Evolutionary conservation across 2,888 invertebrate species (phyloP).

Genomic region (Caenorhabditis uteleia): DNA sequence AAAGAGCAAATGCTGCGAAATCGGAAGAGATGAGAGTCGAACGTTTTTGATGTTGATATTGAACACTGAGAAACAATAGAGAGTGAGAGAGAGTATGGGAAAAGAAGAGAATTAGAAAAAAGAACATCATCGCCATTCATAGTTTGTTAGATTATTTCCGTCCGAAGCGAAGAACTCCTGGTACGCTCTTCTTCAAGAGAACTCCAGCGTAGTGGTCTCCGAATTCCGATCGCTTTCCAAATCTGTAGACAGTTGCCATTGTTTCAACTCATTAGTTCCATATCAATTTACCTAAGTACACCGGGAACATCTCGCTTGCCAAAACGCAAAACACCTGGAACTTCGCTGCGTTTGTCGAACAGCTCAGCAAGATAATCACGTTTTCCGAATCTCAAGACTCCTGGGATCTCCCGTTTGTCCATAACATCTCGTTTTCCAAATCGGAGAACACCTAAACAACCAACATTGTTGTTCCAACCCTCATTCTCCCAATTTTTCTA

Average conservation of each 20-base stretch:
- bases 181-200: constrained; percentile 52
- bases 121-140: too few relatives aligned
- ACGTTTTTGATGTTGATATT: too few relatives aligned
- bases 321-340: constrained; percentile 50
- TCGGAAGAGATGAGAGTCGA: too few relatives aligned
- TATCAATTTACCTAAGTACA: constrained; percentile 37
- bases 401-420: constrained; percentile 45
- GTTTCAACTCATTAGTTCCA: background rate
- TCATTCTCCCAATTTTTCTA: constrained; percentile 10
- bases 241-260: constrained; percentile 13
- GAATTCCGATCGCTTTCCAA: constrained; percentile 42
- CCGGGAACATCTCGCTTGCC: constrained; percentile 55
- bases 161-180: constrained; percentile 57
- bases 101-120: too few relatives aligned
- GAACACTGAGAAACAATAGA: too few relatives aligned
- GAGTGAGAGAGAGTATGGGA: too few relatives aligned
- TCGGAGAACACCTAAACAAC: constrained; percentile 43
- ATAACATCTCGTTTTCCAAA: constrained; percentile 47
- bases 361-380: constrained; percentile 28
- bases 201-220: constrained; percentile 42
- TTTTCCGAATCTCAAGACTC: constrained; percentile 43
- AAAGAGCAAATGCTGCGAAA: too few relatives aligned
- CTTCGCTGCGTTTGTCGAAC: constrained; percentile 38
- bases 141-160: constrained; percentile 17
- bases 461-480: background rate